Evolutionary conservation across 2,888 invertebrate genomes (phyloP).

Genomic region (Stegophylla sp.): DNA sequence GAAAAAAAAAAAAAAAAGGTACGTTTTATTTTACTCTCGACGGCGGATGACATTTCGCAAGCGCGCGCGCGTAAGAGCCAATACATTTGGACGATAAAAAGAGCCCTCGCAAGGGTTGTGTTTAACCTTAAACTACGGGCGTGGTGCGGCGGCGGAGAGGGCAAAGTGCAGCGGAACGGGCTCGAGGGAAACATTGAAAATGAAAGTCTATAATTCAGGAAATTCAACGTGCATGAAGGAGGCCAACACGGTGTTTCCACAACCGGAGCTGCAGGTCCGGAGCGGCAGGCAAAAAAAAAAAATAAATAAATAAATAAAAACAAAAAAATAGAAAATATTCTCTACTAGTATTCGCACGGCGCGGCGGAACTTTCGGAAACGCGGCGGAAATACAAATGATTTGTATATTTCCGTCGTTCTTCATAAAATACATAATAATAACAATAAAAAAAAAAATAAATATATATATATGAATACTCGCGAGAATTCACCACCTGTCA

Average conservation of each 20-base stretch:
- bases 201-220: conserved; percentile 23
- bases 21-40: conserved; percentile 28
- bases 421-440: background rate
- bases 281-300: no score
- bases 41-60: conserved; percentile 23
- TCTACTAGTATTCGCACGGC: background rate
- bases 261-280: no score
- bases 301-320: no score
- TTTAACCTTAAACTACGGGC: background rate
- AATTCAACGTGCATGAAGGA: background rate
- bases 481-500: background rate
- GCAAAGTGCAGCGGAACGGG: no score
- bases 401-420: background rate
- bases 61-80: background rate
- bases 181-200: conserved; percentile 39
- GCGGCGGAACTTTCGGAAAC: background rate
- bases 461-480: no score
- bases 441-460: no score
- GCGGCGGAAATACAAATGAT: background rate
- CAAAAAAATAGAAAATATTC: background rate
- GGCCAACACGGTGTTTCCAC: background rate
- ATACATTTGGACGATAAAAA: conserved; percentile 3
- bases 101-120: background rate
- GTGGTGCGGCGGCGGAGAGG: background rate
- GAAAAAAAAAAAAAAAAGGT: conserved; percentile 4